These are phyloP conservation scores for Actenoides hombroni DNA, from an alignment of 2,113 vertebrate genomes.

Conservation along the genomic window DNA sequence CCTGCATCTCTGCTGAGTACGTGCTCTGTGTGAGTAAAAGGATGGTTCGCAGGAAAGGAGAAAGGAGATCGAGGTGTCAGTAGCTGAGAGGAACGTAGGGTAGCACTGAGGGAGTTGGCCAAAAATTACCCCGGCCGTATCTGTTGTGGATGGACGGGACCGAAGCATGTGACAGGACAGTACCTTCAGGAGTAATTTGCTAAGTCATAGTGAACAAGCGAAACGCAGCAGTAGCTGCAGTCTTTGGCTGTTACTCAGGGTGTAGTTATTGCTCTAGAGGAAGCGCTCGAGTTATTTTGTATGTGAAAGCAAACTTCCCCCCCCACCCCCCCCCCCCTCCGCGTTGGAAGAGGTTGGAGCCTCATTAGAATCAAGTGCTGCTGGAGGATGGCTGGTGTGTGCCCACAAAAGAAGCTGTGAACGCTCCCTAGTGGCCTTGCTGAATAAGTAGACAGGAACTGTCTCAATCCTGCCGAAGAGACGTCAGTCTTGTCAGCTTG, in stretches of 20 bases:
- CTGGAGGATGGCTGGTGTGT: background rate
- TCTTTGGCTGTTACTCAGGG: background rate
- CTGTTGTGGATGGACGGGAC: background rate
- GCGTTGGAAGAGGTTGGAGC: background rate
- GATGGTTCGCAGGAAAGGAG: background rate
- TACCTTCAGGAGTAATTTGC: constrained; percentile 28
- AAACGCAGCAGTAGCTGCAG: constrained; percentile 9
- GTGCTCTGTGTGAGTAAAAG: background rate
- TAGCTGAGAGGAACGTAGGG: background rate
- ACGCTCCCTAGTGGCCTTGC: constrained; percentile 63
- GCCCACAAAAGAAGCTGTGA: constrained; percentile 3
- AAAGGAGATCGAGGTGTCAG: background rate
- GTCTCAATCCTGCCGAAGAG: background rate
- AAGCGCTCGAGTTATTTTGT: background rate
- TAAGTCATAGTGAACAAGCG: constrained; percentile 61
- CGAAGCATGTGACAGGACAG: constrained; percentile 25
- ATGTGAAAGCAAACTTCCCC: background rate
- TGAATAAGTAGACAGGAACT: background rate
- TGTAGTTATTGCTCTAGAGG: background rate
- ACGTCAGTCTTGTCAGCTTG: background rate
- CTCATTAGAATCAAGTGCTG: background rate
- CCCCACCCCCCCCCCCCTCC: background rate
- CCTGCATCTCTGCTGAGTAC: background rate
- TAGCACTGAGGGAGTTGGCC: background rate
- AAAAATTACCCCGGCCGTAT: background rate